Base-by-base conservation (phyloP, 2,113 vertebrate genomes). In the Epinephelus cyanopodus region DNA sequence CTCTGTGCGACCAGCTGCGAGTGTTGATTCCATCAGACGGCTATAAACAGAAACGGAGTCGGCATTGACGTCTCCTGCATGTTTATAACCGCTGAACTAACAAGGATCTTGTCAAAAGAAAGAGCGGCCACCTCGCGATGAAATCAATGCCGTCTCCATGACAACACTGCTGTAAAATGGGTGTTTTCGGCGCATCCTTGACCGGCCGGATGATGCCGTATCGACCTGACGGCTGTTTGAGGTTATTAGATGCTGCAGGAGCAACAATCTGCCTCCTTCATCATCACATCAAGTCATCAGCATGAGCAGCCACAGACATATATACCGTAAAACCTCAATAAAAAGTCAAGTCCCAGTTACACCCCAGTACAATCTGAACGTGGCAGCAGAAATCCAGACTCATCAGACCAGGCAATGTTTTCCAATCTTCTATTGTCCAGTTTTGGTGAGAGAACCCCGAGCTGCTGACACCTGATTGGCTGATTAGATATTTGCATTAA, bases 101-200 rank as follows among this genome's bases (percentile, higher is more conserved):
- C 39, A 2, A 33, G 50, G 19, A 52, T 60, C 50, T 50, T 2
- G 52, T 64, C 52, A 21, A 29, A 45, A 8, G 1, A 54, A 50
- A 54, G 48, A 70, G 57, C 18, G 13, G 18, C 29, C 29, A 5
- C 67, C 67, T 65, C 52, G 1, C 17, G 14, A 18, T 15, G 54
- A 68, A 74, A 78, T 84, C 82, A 25, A 68, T 68, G 68, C 7
- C 14, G 23, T 79, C 27, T 1, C 64, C 8, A 63, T 74, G 82
- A 64, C 76, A 39, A 79, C 50, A 21, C 19, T 12, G 69, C 76
- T 63, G 63, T 53, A 61, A 61, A 27, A 13, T 6, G 25, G 17
- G 42, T 63, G 25, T 62, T 50, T 54, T 54, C 18, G 15, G 14
- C 2, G 8, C 9, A 9, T 60, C 60, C 19, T 63, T 37, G 27